phyloP scores from a whole-genome alignment of 1,140 invertebrate species.

The Drosophila lacertosa region DNA sequence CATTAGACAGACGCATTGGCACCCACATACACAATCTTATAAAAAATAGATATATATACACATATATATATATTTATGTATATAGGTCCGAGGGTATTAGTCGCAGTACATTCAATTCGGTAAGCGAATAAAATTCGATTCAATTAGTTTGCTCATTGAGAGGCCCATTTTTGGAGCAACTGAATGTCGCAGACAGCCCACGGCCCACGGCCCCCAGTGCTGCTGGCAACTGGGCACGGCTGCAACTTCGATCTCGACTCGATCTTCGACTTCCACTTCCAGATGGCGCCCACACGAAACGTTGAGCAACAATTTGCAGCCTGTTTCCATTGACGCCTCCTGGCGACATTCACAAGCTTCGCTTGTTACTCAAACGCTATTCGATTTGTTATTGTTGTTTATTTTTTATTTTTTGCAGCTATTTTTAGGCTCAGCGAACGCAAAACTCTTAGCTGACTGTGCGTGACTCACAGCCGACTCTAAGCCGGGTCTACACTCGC shows the following conservation, averaged over 20 bases:
- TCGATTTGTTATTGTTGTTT: slow-evolving; percentile 20
- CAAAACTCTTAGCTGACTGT: slow-evolving; percentile 25
- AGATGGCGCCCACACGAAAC: slow-evolving; percentile 52
- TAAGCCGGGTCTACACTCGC: slow-evolving; percentile 65
- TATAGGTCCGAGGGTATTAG: slow-evolving; percentile 5
- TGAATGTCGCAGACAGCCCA: slow-evolving; percentile 41
- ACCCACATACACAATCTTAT: not conserved
- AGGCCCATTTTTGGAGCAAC: slow-evolving; percentile 61
- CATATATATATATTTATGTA: not conserved
- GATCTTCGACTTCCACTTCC: slow-evolving; percentile 64
- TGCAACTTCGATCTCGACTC: slow-evolving; percentile 19
- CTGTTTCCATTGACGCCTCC: slow-evolving; percentile 55
- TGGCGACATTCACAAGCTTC: slow-evolving; percentile 55
- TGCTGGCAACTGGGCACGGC: slow-evolving; percentile 47
- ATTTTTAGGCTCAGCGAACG: slow-evolving; percentile 41
- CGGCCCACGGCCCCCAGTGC: slow-evolving; percentile 37
- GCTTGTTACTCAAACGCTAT: slow-evolving; percentile 23
- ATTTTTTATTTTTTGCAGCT: slow-evolving; percentile 29
- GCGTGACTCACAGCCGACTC: slow-evolving; percentile 59
- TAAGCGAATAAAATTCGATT: slow-evolving; percentile 53
- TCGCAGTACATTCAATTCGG: slow-evolving; percentile 28
- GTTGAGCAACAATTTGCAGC: slow-evolving; percentile 29
- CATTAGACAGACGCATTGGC: not conserved
- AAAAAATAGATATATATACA: not conserved
- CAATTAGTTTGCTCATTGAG: slow-evolving; percentile 68